These are phyloP conservation scores for Tinamus guttatus DNA, from an alignment of 2,113 vertebrate species.

Conservation along the genomic window DNA sequence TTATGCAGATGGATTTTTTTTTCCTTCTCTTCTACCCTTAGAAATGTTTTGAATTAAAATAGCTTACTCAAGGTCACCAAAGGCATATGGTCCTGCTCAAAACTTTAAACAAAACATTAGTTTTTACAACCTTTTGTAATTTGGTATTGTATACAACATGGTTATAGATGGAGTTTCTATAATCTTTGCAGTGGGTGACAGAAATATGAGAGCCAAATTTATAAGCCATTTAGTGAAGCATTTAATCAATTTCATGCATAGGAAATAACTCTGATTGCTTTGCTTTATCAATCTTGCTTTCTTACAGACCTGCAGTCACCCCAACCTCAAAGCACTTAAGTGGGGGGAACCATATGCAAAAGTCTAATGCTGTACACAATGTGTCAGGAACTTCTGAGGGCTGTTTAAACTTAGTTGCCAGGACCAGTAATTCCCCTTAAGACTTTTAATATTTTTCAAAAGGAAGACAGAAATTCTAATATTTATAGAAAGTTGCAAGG, in stretches of 20 bases:
- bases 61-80: conserved; percentile 86
- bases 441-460: conserved; percentile 71
- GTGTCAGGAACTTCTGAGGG: conserved; percentile 56
- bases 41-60: conserved; percentile 89
- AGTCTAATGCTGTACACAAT: not conserved
- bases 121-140: conserved; percentile 90
- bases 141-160: conserved; percentile 86
- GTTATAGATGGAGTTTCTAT: conserved; percentile 79
- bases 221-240: conserved; percentile 88
- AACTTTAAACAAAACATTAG: conserved; percentile 89
- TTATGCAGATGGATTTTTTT: conserved; percentile 74
- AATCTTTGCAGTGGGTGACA: conserved; percentile 88
- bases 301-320: conserved; percentile 51
- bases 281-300: conserved; percentile 84
- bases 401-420: conserved; percentile 37
- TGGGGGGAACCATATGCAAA: not conserved
- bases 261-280: conserved; percentile 82
- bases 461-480: conserved; percentile 44
- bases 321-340: conserved; percentile 52
- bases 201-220: conserved; percentile 88
- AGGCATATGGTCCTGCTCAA: conserved; percentile 88
- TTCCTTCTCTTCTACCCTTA: conserved; percentile 65
- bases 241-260: conserved; percentile 90
- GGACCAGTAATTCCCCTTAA: conserved; percentile 52
- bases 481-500: conserved; percentile 63